phyloP scores from a whole-genome alignment of 1,140 invertebrate genomes.

The Brachystomella parvula region DNA sequence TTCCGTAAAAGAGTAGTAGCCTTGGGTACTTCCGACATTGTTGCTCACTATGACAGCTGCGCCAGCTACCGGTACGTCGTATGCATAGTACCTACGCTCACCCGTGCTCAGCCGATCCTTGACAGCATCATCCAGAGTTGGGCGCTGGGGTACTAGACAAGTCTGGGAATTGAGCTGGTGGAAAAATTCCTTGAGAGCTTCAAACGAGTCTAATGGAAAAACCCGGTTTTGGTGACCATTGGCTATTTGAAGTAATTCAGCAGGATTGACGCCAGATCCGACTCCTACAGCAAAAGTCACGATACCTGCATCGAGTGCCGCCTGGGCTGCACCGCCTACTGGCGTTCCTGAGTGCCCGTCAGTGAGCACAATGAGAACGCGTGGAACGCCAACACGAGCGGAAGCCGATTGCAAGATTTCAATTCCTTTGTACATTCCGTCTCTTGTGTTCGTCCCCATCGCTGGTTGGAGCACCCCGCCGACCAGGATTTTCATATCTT shows the following conservation, averaged over 20 bases:
- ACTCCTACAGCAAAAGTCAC: constrained; percentile 21
- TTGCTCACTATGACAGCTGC: neutral
- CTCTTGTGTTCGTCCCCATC: neutral
- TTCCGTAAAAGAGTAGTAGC: constrained; percentile 19
- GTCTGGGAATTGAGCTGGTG: constrained; percentile 13
- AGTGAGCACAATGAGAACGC: constrained; percentile 13
- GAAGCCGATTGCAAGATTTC: neutral
- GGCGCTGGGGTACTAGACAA: constrained; percentile 10
- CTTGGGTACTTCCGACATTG: neutral
- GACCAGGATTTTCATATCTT: neutral
- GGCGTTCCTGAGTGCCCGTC: constrained; percentile 12
- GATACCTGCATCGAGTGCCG: neutral
- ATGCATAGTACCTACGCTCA: constrained; percentile 13
- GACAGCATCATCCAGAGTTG: neutral
- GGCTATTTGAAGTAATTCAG: constrained; percentile 8
- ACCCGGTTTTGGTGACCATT: neutral
- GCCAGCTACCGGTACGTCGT: constrained; percentile 1
- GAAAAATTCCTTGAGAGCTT: constrained; percentile 13
- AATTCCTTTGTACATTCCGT: neutral
- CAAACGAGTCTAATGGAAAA: neutral
- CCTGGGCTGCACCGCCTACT: neutral
- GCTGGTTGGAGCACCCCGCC: neutral
- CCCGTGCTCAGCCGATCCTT: neutral
- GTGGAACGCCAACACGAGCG: neutral
- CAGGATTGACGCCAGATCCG: neutral